Conservation (phyloP, 2,113 vertebrate species). For the Takifugu bimaculatus region DNA sequence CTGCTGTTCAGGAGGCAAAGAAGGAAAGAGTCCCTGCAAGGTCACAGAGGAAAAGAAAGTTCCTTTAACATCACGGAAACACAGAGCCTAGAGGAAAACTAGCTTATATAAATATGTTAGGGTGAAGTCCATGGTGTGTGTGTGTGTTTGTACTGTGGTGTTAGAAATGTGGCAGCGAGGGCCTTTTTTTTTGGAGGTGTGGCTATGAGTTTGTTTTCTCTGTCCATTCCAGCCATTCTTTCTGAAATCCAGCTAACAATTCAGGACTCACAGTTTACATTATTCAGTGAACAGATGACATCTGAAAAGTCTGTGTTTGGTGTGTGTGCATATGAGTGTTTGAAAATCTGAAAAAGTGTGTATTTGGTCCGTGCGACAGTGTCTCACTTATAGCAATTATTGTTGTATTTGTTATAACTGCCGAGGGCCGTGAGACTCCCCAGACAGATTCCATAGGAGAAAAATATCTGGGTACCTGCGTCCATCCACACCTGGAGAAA, state of each 20-base stretch:
- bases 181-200: constrained; percentile 64
- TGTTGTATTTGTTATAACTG: constrained; percentile 96
- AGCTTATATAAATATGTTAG: not conserved
- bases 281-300: constrained; percentile 5
- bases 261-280: constrained; percentile 20
- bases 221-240: constrained; percentile 67
- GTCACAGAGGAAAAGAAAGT: not conserved
- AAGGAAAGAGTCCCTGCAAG: constrained; percentile 64
- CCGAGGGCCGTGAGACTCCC: constrained; percentile 90
- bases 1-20: constrained; percentile 73
- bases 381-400: constrained; percentile 91
- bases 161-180: constrained; percentile 50
- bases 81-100: no score
- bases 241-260: constrained; percentile 38
- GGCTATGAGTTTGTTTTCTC: constrained; percentile 53
- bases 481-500: constrained; percentile 89
- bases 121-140: constrained; percentile 8
- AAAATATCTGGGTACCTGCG: constrained; percentile 91
- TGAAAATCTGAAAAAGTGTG: not conserved
- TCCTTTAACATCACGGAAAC: no score
- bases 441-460: constrained; percentile 90
- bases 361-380: constrained; percentile 3
- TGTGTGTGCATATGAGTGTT: not conserved
- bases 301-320: constrained; percentile 8
- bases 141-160: constrained; percentile 25